Evolutionary conservation across 2,888 invertebrate genomes (phyloP).

Genomic region (Thysanoteuthis rhombus): DNA sequence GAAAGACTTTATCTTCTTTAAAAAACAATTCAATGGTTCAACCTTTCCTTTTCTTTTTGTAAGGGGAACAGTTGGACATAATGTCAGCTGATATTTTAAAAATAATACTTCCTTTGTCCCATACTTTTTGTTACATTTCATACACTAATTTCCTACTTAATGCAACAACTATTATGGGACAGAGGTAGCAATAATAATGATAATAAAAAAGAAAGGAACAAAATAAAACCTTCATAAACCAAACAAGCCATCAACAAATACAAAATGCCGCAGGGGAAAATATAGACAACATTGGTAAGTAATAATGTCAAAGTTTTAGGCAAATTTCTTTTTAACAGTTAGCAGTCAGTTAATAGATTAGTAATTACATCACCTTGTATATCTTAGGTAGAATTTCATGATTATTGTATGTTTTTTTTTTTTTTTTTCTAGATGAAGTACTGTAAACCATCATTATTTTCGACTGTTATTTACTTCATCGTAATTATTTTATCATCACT

Average conservation of each 20-base stretch:
- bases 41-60: neutral
- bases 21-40: neutral
- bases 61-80: neutral
- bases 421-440: no score
- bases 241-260: neutral
- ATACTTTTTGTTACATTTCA: no score
- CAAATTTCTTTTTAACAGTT: neutral
- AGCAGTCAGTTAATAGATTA: neutral
- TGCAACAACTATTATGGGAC: no score
- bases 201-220: neutral
- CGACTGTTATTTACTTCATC: no score
- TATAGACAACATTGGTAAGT: neutral
- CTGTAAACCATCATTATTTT: no score
- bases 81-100: neutral
- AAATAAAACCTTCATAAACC: neutral
- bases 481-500: no score
- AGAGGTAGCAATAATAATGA: neutral
- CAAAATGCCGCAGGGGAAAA: neutral
- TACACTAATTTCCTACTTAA: no score
- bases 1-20: neutral
- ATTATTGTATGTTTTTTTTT: neutral
- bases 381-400: neutral
- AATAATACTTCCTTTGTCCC: no score
- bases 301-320: neutral
- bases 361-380: neutral